Conservation (phyloP, 1,140 invertebrate species). For the Panagrolaimus sp. region DNA sequence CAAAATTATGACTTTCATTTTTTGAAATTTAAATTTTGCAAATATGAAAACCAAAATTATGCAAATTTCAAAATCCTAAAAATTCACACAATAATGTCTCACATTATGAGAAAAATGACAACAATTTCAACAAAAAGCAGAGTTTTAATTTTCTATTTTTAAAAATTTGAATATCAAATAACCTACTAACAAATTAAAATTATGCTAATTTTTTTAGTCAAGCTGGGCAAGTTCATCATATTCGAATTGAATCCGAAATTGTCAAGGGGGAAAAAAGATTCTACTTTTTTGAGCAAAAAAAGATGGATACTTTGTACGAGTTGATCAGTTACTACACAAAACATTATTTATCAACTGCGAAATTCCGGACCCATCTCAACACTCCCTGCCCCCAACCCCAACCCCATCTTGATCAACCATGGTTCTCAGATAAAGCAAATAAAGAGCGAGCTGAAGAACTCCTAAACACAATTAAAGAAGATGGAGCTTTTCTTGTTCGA, state of each 20-base stretch:
- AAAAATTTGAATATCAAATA: too few species aligned
- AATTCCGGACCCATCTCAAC: slow-evolving; percentile 45
- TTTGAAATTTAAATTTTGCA: too few species aligned
- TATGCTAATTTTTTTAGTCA: slow-evolving; percentile 25
- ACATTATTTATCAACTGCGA: slow-evolving; percentile 46
- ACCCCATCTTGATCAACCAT: slow-evolving; percentile 55
- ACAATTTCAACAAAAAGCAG: too few species aligned
- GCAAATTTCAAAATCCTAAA: too few species aligned
- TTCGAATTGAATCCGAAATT: slow-evolving; percentile 36
- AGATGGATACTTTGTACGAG: slow-evolving; percentile 57
- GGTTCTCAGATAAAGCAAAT: slow-evolving; percentile 51
- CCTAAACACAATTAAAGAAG: slow-evolving; percentile 47
- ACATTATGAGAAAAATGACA: too few species aligned
- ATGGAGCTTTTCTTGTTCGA: slow-evolving; percentile 55
- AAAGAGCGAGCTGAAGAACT: slow-evolving; percentile 54
- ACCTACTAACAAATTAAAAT: too few species aligned
- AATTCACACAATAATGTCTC: too few species aligned
- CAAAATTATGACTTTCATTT: too few species aligned
- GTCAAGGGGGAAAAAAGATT: slow-evolving; percentile 40
- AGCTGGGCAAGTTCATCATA: slow-evolving; percentile 43
- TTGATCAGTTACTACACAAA: slow-evolving; percentile 58
- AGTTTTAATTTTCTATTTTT: too few species aligned
- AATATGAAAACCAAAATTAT: too few species aligned
- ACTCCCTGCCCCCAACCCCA: slow-evolving; percentile 56
- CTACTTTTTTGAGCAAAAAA: slow-evolving; percentile 53